Evolutionary conservation across 1,140 invertebrate genomes (phyloP).

Genomic region (Alviniconcha marisindica): DNA sequence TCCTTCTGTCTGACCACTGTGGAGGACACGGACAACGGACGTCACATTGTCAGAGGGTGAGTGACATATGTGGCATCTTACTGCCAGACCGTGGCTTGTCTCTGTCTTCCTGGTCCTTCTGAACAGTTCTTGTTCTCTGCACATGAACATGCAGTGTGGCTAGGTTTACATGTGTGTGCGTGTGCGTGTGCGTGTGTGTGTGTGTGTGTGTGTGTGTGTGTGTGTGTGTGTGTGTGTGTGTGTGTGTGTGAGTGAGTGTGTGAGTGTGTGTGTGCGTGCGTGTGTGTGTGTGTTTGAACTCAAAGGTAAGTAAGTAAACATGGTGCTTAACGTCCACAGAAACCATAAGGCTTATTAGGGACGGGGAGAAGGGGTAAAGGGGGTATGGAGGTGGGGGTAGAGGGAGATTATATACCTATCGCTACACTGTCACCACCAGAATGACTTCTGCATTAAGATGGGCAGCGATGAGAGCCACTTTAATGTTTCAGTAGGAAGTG

Average conservation of each 20-base stretch:
- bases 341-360: no score
- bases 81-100: background rate
- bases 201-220: background rate
- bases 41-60: background rate
- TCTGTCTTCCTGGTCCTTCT: background rate
- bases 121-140: background rate
- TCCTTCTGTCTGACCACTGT: background rate
- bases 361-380: no score
- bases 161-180: background rate
- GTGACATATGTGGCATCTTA: background rate
- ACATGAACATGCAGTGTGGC: background rate
- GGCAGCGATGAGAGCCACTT: no score
- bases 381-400: no score
- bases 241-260: background rate
- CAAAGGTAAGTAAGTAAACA: no score
- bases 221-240: conserved; percentile 6
- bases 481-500: no score
- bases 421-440: no score
- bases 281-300: no score
- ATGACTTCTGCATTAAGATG: no score
- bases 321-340: no score
- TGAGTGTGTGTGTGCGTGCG: no score
- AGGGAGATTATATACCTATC: no score
- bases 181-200: background rate
- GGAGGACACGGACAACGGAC: background rate